A percentile compares a stretch with the other conserved stretches of the same genome.
Conservation (phyloP, 2,113 vertebrate genomes). For the Muntiacus reevesi region DNA sequence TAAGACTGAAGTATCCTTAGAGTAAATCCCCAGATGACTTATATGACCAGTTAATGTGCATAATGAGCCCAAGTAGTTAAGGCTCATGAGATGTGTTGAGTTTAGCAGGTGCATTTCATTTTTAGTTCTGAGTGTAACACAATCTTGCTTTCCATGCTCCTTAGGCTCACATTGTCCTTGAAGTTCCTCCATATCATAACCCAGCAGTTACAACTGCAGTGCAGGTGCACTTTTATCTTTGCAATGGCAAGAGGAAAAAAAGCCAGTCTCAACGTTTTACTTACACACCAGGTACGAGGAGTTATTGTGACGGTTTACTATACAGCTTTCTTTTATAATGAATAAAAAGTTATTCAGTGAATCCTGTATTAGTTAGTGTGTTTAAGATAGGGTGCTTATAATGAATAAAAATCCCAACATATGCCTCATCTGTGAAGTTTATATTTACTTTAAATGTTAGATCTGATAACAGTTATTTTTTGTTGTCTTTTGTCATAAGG, state of each 20-base stretch:
- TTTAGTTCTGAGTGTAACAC: conserved; percentile 70
- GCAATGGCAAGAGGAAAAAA: conserved; percentile 98
- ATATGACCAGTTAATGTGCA: background rate
- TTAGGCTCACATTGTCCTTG: conserved; percentile 93
- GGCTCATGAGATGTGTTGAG: conserved; percentile 20
- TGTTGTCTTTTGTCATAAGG: conserved; percentile 1
- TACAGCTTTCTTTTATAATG: conserved; percentile 45
- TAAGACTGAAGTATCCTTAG: background rate
- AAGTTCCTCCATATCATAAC: conserved; percentile 97
- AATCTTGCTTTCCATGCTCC: conserved; percentile 65
- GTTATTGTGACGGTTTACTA: conserved; percentile 26
- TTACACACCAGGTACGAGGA: conserved; percentile 92
- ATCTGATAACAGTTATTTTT: background rate
- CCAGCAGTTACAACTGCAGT: conserved; percentile 91
- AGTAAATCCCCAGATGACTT: conserved; percentile 45
- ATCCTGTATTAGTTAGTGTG: background rate
- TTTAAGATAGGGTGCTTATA: background rate
- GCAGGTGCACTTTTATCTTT: conserved; percentile 98
- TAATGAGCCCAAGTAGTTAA: conserved; percentile 18
- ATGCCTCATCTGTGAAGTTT: background rate
- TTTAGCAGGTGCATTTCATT: conserved; percentile 61
- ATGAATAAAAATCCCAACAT: background rate
- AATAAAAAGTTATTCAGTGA: conserved; percentile 11
- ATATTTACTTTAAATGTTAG: conserved; percentile 30
- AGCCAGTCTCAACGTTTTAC: conserved; percentile 98